phyloP scores from a whole-genome alignment of 1,140 invertebrate species.

The Trichonephila inaurata region DNA sequence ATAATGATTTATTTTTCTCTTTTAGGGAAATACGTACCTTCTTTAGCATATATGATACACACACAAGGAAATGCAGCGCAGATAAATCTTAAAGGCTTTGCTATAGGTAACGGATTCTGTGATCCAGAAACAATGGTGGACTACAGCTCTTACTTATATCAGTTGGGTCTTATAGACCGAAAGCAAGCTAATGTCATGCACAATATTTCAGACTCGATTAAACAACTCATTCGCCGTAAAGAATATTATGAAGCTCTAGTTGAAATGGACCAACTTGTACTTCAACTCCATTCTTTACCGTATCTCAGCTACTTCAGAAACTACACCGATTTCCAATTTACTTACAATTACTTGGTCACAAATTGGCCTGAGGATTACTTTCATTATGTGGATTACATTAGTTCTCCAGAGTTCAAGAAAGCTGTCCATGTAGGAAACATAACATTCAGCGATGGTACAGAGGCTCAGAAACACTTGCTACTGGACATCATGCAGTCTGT shows the following conservation, averaged over 20 bases:
- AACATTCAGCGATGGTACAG: constrained; percentile 83
- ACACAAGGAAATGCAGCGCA: constrained; percentile 81
- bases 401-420: constrained; percentile 83
- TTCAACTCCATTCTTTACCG: constrained; percentile 85
- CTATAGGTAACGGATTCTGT: constrained; percentile 92
- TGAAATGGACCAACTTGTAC: background rate
- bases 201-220: constrained; percentile 81
- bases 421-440: constrained; percentile 92
- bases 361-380: constrained; percentile 81
- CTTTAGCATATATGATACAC: constrained; percentile 88
- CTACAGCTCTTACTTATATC: constrained; percentile 91
- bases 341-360: constrained; percentile 89
- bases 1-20: constrained; percentile 72
- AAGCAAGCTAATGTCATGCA: constrained; percentile 77
- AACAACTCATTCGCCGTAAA: constrained; percentile 84
- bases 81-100: constrained; percentile 83
- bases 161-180: constrained; percentile 88
- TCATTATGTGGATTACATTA: constrained; percentile 81
- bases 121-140: constrained; percentile 90
- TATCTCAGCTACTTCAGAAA: constrained; percentile 84
- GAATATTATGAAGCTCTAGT: constrained; percentile 83
- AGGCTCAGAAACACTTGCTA: constrained; percentile 87
- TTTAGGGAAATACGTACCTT: constrained; percentile 87
- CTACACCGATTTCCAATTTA: constrained; percentile 88
- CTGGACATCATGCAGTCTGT: constrained; percentile 92